phyloP scores from a whole-genome alignment of 2,113 vertebrate species.

The Clarias batrachus region DNA sequence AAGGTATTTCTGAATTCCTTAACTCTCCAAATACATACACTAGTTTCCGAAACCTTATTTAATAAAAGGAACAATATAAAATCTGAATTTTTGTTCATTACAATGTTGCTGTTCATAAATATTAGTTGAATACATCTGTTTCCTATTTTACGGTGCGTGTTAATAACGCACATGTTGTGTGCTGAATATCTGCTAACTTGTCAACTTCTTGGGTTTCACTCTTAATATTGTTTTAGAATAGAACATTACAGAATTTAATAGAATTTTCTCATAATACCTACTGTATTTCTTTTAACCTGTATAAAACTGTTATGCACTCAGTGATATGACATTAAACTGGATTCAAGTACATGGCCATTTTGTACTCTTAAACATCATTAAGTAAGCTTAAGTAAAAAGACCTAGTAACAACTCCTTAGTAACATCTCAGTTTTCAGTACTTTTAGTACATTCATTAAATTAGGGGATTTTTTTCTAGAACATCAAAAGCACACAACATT shows the following conservation, averaged over 20 bases:
- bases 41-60: neutral
- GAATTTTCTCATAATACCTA: neutral
- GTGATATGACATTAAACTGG: neutral
- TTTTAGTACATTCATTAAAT: constrained; percentile 1
- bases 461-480: constrained; percentile 1
- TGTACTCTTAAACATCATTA: neutral
- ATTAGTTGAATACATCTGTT: neutral
- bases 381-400: neutral
- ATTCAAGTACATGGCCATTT: constrained; percentile 7
- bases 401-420: neutral
- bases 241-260: neutral
- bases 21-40: constrained; percentile 8
- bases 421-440: neutral
- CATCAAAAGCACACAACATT: constrained; percentile 16
- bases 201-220: neutral
- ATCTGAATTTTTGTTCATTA: neutral
- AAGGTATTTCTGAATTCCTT: neutral
- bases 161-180: neutral
- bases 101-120: neutral
- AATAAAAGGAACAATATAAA: neutral
- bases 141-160: neutral
- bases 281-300: neutral
- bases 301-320: neutral
- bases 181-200: neutral
- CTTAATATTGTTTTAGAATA: neutral